A percentile compares a stretch with the other conserved stretches of the same genome.
Conservation (phyloP, 2,888 invertebrate species). For the Amiota minor region DNA sequence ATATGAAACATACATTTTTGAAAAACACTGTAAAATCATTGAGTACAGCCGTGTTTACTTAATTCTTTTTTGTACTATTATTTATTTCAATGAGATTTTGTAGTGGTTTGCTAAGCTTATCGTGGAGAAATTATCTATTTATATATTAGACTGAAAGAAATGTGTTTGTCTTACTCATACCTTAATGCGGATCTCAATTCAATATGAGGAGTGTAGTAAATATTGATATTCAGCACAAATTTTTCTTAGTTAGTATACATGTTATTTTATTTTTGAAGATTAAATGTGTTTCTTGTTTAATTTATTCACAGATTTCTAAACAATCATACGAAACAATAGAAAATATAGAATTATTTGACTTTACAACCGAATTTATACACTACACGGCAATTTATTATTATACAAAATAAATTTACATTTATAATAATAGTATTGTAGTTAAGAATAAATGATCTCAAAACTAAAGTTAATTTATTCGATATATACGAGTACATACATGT, state of each 20-base stretch:
- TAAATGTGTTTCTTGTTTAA: constrained; percentile 29
- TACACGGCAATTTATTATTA: too few species aligned
- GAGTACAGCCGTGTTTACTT: constrained; percentile 38
- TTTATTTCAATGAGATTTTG: constrained; percentile 51
- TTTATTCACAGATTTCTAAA: constrained; percentile 35
- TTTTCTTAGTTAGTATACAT: not conserved
- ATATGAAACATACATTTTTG: constrained; percentile 40
- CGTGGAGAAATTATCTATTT: constrained; percentile 53
- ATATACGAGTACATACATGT: too few species aligned
- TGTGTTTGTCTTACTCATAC: not conserved
- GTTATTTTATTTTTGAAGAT: constrained; percentile 44
- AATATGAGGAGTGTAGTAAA: too few species aligned
- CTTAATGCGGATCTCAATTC: too few species aligned
- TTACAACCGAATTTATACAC: too few species aligned
- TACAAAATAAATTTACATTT: too few species aligned
- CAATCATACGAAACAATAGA: constrained; percentile 15
- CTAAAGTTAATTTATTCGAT: too few species aligned
- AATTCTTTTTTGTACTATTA: constrained; percentile 38
- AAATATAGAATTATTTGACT: too few species aligned
- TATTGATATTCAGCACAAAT: too few species aligned
- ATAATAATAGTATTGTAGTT: too few species aligned
- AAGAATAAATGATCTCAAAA: too few species aligned
- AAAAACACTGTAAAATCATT: constrained; percentile 66
- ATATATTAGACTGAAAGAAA: constrained; percentile 51
- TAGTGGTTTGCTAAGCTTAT: constrained; percentile 69